Evolutionary conservation across 2,113 vertebrate species (phyloP).

Genomic region (Hippocampus barbouri): DNA sequence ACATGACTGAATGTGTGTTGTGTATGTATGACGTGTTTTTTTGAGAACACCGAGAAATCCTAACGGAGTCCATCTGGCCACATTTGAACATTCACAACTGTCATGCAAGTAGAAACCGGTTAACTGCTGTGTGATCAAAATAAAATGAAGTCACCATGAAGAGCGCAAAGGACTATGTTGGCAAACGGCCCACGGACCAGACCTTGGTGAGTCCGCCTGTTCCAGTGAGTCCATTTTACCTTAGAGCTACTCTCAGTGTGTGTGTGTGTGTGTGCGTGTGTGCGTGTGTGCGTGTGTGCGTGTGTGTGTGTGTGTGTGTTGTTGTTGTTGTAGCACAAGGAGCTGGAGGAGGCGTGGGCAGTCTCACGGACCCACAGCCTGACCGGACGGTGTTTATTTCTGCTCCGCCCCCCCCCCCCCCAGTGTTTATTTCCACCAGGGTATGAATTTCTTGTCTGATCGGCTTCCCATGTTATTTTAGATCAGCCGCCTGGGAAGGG

Average conservation of each 20-base stretch:
- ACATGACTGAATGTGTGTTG: too few relatives aligned
- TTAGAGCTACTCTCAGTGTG: background rate
- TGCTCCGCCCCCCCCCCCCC: conserved; percentile 22
- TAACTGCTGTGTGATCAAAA: too few relatives aligned
- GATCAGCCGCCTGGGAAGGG: conserved; percentile 56
- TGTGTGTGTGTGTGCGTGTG: background rate
- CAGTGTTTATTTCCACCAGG: conserved; percentile 43
- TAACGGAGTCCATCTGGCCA: too few relatives aligned
- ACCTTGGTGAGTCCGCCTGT: background rate
- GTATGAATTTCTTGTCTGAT: conserved; percentile 61
- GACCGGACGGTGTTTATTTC: conserved; percentile 44
- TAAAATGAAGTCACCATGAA: background rate
- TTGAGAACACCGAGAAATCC: too few relatives aligned
- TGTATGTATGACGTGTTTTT: too few relatives aligned
- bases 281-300: background rate
- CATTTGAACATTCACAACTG: too few relatives aligned
- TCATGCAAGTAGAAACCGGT: too few relatives aligned
- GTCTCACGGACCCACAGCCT: conserved; percentile 29
- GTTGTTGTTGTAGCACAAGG: conserved; percentile 26
- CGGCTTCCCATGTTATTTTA: conserved; percentile 51
- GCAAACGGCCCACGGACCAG: too few relatives aligned
- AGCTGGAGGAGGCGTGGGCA: conserved; percentile 11
- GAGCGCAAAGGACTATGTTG: background rate
- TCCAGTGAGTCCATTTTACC: background rate
- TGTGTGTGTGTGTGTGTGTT: background rate